Percentiles rank a stretch among this genome's conserved stretches.
Evolutionary conservation across 2,113 vertebrate genomes (phyloP).

Genomic region (Esox niger): DNA sequence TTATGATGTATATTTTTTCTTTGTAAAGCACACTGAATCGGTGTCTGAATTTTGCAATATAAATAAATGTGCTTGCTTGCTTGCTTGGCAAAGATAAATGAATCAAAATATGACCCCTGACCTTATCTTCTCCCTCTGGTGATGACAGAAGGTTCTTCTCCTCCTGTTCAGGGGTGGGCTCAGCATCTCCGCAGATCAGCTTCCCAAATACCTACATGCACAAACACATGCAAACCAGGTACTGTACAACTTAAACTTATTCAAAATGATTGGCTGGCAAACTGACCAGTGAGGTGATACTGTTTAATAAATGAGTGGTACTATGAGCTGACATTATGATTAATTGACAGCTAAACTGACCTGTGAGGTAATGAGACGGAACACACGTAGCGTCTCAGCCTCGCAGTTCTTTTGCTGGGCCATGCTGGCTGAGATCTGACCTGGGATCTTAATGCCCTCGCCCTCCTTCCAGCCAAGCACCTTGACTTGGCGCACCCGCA

Average conservation of each 20-base stretch:
- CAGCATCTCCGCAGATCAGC: conserved; percentile 95
- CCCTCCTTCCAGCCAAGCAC: conserved; percentile 97
- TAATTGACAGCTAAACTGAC: conserved; percentile 62
- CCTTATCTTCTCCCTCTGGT: conserved; percentile 99
- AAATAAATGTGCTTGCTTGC: too few relatives aligned
- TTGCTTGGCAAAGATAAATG: too few relatives aligned
- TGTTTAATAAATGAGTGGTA: too few relatives aligned
- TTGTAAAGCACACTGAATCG: too few relatives aligned
- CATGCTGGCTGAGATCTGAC: conserved; percentile 93
- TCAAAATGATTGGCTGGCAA: too few relatives aligned
- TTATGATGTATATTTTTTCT: too few relatives aligned
- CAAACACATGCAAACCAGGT: background rate
- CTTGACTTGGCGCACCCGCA: conserved; percentile 97
- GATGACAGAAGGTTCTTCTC: conserved; percentile 95
- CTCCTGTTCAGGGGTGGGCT: conserved; percentile 97
- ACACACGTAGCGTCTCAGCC: conserved; percentile 92
- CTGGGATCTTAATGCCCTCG: conserved; percentile 93
- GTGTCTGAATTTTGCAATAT: too few relatives aligned
- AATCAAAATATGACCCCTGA: conserved; percentile 64
- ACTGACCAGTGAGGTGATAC: background rate
- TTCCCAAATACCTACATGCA: conserved; percentile 91
- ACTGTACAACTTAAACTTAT: background rate
- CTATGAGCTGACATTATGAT: background rate
- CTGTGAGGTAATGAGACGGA: conserved; percentile 97
- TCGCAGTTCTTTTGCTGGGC: conserved; percentile 98